Base-by-base conservation (phyloP, 2,888 invertebrate species). In the Temnothorax ravouxi region DNA sequence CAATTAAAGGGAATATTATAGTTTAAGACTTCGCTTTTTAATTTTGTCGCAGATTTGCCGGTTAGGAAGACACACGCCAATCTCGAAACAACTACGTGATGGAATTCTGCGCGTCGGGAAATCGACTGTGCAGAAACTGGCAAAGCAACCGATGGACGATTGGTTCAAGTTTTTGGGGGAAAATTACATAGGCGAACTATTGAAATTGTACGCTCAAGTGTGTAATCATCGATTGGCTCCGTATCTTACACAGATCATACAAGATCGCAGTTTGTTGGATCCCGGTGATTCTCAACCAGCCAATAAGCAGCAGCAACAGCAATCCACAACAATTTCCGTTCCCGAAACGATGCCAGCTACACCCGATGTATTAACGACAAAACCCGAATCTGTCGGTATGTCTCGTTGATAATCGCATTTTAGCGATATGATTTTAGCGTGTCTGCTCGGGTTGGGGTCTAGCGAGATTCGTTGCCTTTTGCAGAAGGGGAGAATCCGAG, bases 31-130 rank as follows among this genome's bases (percentile, higher is more conserved):
- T 61, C 4, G 4, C 11, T 61, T 18, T 56, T 67, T 56, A 8
- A 56, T 56, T 67, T 34, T 1, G 54, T 29, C 54, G 1, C 88
- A 96, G 96, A 97, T 98, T 95, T 98, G 99, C 94, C 97, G 98
- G 83, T 96, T 99, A 84, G 99, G 99, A 44, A 96, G 98, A 80
- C 99, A 99, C 95, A 97, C 97, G 88, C 98, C 99, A 0, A 97
- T 99, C 83, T 96, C 97, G 29, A 97, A 98, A 94, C 96, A 97
- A 75, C 96, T 98, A 54, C 96, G 97, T 84, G 99, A 99, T 93
- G 99, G 99, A 6, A 97, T 99, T 88, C 96, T 99, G 80, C 96
- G 98, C 79, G 98, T 99, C 2, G 97, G 98, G 3, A 96, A 97
- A 92, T 95, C 95, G 8, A 96, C 96, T 0, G 96, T 96, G 62